These are phyloP conservation scores for Lacerta agilis DNA, from an alignment of 2,797 vertebrate genomes.

Conservation along the genomic window DNA sequence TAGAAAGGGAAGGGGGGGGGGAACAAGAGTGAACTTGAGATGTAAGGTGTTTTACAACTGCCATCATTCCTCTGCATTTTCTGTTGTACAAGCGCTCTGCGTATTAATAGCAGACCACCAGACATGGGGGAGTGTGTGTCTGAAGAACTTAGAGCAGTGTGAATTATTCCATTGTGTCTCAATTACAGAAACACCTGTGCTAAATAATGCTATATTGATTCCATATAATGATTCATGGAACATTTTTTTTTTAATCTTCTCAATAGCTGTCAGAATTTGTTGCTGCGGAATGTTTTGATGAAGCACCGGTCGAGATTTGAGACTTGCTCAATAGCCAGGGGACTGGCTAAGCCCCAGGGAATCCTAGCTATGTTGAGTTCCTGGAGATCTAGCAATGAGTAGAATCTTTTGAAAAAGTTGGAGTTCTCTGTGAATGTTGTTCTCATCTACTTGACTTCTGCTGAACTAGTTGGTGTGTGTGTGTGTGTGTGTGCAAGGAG, in stretches of 20 bases:
- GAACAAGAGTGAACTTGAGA: neutral
- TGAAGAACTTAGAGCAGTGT: neutral
- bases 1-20: neutral
- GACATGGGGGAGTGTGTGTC: neutral
- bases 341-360: neutral
- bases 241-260: conserved; percentile 5
- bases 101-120: neutral
- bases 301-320: neutral
- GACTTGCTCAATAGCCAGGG: neutral
- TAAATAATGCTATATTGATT: neutral
- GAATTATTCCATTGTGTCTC: neutral
- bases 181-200: conserved; percentile 22
- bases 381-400: neutral
- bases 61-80: neutral
- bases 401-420: neutral
- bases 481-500: no score
- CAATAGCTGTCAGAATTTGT: neutral
- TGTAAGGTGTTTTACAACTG: conserved; percentile 4
- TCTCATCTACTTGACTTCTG: neutral
- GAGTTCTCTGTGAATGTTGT: neutral
- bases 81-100: neutral
- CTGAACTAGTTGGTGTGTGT: no score
- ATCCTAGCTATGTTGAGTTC: neutral
- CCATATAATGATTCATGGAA: conserved; percentile 7
- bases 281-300: neutral